phyloP scores from a whole-genome alignment of 2,797 vertebrate genomes.

The Falco naumanni region DNA sequence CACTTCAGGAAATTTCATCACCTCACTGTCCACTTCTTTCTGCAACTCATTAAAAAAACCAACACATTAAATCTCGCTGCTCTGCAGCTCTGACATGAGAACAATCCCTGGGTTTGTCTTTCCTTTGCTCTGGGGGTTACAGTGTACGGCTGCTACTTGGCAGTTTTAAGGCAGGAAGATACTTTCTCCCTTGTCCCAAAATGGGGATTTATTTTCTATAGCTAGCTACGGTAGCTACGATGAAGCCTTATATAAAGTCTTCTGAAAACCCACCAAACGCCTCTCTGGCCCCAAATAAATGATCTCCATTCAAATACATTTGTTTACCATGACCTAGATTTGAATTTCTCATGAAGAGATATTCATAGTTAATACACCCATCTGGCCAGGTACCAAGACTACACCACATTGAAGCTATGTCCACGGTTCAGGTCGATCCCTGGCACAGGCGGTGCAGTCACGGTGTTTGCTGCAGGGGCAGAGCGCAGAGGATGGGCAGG shows the following conservation, averaged over 20 bases:
- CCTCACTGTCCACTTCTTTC: slow-evolving; percentile 69
- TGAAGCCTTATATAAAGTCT: background rate
- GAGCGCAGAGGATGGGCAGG: background rate
- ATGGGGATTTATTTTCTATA: background rate
- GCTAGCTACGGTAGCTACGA: background rate
- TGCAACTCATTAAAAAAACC: slow-evolving; percentile 67
- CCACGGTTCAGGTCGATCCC: background rate
- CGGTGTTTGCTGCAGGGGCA: background rate
- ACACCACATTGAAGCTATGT: background rate
- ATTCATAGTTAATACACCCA: background rate
- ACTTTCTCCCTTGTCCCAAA: background rate
- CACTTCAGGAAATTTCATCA: slow-evolving; percentile 68
- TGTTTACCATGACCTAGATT: background rate
- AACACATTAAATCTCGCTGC: slow-evolving; percentile 59
- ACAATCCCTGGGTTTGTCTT: slow-evolving; percentile 52
- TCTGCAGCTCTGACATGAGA: slow-evolving; percentile 55
- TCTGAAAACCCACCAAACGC: background rate
- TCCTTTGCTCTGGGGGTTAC: slow-evolving; percentile 31
- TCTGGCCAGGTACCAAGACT: slow-evolving; percentile 32
- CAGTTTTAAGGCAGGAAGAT: slow-evolving; percentile 18
- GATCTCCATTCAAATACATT: background rate
- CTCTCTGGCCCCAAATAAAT: background rate
- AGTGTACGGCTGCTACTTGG: background rate
- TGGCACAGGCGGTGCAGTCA: background rate
- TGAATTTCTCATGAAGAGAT: slow-evolving; percentile 19